Conservation (phyloP, 2,888 invertebrate genomes). For the Amblyteles armatorius region DNA sequence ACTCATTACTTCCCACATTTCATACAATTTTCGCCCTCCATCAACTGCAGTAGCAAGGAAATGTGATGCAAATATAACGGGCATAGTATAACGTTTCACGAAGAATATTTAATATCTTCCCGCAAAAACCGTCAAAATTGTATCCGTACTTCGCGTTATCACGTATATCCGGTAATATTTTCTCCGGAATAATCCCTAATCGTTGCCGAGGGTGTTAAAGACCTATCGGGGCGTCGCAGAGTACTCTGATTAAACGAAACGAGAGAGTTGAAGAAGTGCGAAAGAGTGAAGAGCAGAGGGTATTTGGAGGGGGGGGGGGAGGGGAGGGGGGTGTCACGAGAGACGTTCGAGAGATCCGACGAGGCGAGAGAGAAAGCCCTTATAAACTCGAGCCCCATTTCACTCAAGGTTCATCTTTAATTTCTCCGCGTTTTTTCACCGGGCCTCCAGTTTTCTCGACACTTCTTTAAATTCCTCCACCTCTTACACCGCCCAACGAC, state of each 20-base stretch:
- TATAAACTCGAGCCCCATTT: conserved; percentile 84
- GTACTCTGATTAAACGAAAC: conserved; percentile 66
- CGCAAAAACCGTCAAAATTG: conserved; percentile 1
- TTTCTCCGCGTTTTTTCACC: conserved; percentile 81
- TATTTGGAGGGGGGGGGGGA: neutral
- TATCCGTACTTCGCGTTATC: neutral
- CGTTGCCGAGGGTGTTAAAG: conserved; percentile 63
- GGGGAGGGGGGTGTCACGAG: conserved; percentile 47
- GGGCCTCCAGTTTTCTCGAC: conserved; percentile 77
- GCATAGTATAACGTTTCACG: too few species aligned
- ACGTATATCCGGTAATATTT: conserved; percentile 38
- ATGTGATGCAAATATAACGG: neutral
- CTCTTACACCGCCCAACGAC: conserved; percentile 53
- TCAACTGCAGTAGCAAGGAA: neutral
- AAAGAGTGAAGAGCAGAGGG: conserved; percentile 29
- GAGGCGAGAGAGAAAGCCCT: conserved; percentile 74
- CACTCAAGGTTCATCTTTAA: conserved; percentile 84
- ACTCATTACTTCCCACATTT: neutral
- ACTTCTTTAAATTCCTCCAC: conserved; percentile 82
- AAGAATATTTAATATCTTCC: neutral
- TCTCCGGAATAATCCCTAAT: conserved; percentile 50
- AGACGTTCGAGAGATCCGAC: conserved; percentile 59
- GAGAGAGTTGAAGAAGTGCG: conserved; percentile 53
- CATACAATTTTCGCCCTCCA: too few species aligned
- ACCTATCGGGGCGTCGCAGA: conserved; percentile 56